phyloP scores from a whole-genome alignment of 2,888 invertebrate species.

The Eremobia ochroleuca region DNA sequence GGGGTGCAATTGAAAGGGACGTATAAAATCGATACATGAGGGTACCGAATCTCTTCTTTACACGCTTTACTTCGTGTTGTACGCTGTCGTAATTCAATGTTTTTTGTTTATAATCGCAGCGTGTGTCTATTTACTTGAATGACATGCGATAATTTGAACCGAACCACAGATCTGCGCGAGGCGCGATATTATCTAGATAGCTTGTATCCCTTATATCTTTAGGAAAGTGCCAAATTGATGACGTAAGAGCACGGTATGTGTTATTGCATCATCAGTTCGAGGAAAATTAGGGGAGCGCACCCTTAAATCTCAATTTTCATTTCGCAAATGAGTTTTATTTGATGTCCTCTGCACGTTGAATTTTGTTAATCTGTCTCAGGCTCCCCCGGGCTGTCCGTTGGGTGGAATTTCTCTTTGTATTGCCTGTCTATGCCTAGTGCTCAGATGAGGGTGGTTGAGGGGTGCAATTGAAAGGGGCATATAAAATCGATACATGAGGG shows the following conservation, averaged over 20 bases:
- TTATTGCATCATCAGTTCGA: no score
- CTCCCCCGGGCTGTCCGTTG: not conserved
- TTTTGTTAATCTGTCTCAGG: not conserved
- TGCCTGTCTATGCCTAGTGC: not conserved
- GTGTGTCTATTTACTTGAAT: slow-evolving; percentile 33
- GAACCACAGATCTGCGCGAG: slow-evolving; percentile 9
- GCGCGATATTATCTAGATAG: slow-evolving; percentile 43
- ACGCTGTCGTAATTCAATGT: not conserved
- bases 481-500: slow-evolving; percentile 5
- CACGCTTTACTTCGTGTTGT: not conserved
- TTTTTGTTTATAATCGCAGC: slow-evolving; percentile 2
- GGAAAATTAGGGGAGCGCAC: not conserved
- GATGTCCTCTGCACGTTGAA: not conserved
- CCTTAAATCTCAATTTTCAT: slow-evolving; percentile 4
- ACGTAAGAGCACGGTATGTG: no score
- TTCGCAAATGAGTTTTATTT: slow-evolving; percentile 8
- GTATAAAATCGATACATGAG: slow-evolving; percentile 6
- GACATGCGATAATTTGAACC: slow-evolving; percentile 17
- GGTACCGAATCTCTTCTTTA: not conserved
- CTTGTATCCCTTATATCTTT: slow-evolving; percentile 28
- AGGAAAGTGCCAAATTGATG: slow-evolving; percentile 35
- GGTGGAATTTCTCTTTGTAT: not conserved
- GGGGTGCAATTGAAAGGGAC: no score
- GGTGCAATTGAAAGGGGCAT: no score
- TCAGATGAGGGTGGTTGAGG: not conserved